phyloP scores from a whole-genome alignment of 1,140 invertebrate genomes.

The Anoplophora glabripennis region DNA sequence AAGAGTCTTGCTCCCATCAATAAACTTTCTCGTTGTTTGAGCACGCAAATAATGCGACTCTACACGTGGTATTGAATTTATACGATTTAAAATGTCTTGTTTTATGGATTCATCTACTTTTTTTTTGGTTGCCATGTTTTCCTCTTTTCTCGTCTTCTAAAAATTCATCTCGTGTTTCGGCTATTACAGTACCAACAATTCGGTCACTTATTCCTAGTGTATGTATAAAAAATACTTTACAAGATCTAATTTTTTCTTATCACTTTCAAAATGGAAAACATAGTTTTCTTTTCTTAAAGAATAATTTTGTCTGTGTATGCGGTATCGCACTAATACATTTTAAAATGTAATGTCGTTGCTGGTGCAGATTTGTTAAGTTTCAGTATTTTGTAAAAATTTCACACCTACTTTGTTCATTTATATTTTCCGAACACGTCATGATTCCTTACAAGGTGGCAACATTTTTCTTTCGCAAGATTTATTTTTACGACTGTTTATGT shows the following conservation, averaged over 20 bases:
- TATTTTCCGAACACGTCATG: no score
- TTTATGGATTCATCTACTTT: slow-evolving; percentile 36
- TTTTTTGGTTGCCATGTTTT: slow-evolving; percentile 41
- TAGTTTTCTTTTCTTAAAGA: slow-evolving; percentile 36
- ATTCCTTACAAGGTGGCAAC: no score
- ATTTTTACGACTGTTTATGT: no score
- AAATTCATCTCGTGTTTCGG: slow-evolving; percentile 20
- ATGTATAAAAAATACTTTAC: slow-evolving; percentile 36
- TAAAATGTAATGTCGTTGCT: no score
- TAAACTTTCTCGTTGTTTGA: slow-evolving; percentile 37
- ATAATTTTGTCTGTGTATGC: no score
- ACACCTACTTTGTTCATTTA: no score
- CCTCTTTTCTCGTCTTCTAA: slow-evolving; percentile 18
- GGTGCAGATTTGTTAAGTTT: no score
- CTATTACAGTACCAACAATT: slow-evolving; percentile 31
- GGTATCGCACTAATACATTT: no score
- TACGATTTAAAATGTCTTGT: slow-evolving; percentile 39
- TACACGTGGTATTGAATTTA: slow-evolving; percentile 42
- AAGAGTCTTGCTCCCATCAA: slow-evolving; percentile 42
- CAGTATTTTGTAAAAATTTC: no score
- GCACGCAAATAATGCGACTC: slow-evolving; percentile 43
- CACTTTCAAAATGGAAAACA: slow-evolving; percentile 35
- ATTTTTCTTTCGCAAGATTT: no score
- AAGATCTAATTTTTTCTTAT: slow-evolving; percentile 28
- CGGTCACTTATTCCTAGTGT: slow-evolving; percentile 32